Base-by-base conservation (phyloP, 2,797 vertebrate species). In the Rostrhamus sociabilis region DNA sequence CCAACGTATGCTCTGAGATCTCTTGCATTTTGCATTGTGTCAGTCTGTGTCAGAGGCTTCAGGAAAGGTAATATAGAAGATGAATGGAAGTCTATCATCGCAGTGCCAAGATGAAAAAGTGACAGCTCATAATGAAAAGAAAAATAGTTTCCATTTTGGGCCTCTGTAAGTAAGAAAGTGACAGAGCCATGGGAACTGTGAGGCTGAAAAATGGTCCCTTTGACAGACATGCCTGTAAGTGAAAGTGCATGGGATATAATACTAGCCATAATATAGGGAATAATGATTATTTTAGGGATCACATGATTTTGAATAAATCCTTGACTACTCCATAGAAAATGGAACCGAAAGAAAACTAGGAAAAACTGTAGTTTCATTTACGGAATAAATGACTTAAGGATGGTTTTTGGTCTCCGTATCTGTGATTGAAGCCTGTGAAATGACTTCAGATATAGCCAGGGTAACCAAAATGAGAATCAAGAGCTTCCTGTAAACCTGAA, bases 71-170 rank as follows among this genome's bases (percentile, higher is more conserved):
- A 98, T 98, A 98, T 95, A 98, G 98, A 98, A 98, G 98, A 98
- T 98, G 98, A 98, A 98, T 98, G 98, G 98, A 98, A 98, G 98
- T 98, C 98, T 98, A 98, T 98, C 98, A 98, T 98, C 62, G 63
- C 89, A 86, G 97, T 98, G 98, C 98, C 98, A 98, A 98, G 98
- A 98, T 98, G 98, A 98, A 98, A 98, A 98, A 98, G 92, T 98
- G 98, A 98, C 98, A 98, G 98, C 98, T 98, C 98, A 98, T 98
- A 98, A 98, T 98, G 98, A 98, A 98, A 98, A 98, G 98, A 98
- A 98, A 98, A 98, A 98, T 98, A 98, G 98, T 98, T 98, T 98
- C 98, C 98, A 98, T 98, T 98, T 98, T 98, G 98, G 98, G 98
- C 97, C 98, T 98, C 98, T 98, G 98, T 98, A 98, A 98, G 98